Percentiles rank a stretch among this genome's conserved stretches.
These are phyloP conservation scores for Chaetura pelagica DNA, from an alignment of 2,113 vertebrate species.

Conservation along the genomic window DNA sequence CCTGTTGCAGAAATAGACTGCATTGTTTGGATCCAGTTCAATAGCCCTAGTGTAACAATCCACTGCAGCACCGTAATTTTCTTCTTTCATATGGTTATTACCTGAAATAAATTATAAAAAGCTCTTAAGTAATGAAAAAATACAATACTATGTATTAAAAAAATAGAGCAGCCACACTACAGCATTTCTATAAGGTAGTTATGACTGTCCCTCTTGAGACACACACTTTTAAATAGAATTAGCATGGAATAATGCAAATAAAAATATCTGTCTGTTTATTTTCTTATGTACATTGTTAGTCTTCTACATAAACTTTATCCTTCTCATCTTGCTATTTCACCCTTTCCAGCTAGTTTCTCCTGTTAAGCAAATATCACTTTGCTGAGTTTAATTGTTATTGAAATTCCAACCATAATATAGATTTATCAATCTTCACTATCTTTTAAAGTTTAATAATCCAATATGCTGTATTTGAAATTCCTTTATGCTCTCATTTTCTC, in stretches of 20 bases:
- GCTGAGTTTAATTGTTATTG: not conserved
- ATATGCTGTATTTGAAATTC: not conserved
- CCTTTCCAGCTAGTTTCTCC: not conserved
- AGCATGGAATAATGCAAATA: not conserved
- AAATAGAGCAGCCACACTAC: not conserved
- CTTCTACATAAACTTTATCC: not conserved
- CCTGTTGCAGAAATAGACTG: slow-evolving; percentile 98
- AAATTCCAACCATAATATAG: not conserved
- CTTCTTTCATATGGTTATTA: slow-evolving; percentile 98
- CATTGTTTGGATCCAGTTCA: slow-evolving; percentile 92
- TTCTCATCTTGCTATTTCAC: not conserved
- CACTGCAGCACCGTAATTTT: slow-evolving; percentile 91
- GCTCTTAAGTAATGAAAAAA: not conserved
- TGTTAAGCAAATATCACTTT: not conserved
- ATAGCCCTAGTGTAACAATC: slow-evolving; percentile 94
- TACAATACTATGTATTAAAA: not conserved
- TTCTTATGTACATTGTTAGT: not conserved
- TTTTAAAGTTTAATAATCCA: not conserved
- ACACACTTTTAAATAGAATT: not conserved
- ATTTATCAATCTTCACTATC: not conserved
- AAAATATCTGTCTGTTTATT: not conserved
- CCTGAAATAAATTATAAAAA: slow-evolving; percentile 77
- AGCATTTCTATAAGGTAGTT: not conserved
- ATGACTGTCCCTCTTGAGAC: not conserved
- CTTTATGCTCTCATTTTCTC: not conserved